Base-by-base conservation (phyloP, 2,113 vertebrate species). In the Oreocharis arfaki region DNA sequence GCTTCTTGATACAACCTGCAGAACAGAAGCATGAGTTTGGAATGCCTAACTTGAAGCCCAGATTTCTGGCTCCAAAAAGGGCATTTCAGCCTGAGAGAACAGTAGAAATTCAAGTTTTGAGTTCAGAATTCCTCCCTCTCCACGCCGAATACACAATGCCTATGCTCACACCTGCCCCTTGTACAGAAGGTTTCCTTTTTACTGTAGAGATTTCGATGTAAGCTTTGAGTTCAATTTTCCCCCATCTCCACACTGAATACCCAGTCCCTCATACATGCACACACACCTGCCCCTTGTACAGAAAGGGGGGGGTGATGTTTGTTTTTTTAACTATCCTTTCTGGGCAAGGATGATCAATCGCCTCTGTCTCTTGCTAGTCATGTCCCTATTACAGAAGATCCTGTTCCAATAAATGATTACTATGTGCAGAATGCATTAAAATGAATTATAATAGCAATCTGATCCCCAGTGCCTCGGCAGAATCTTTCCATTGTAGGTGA, bases 391-490 rank as follows among this genome's bases (percentile, higher is more conserved):
- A 95, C 90, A 93, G 90, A 94, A 95, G 75, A 95, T 82, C 61
- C 89, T 92, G 88, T 85, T 97, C 75, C 95, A 95, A 95, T 96
- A 97, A 97, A 95, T 94, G 85, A 90, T 96, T 94, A 95, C 96
- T 63, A 89, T 18, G 35, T 77, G 86, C 55, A 93, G 90, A 96
- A 95, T 79, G 78, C 96, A 96, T 96, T 93, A 95, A 94, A 96
- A 93, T 94, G 95, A 97, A 97, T 97, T 95, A 96, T 91, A 90
- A 88, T 73, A 89, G 93, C 93, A 95, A 93, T 61, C 92, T 3
- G n/a, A 83, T 95, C 90, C 87, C 85, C 87, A 70, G n/a, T 76
- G 86, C 76, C 77, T 85, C 2, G 0, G 46, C 67, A 67, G 87
- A 93, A 87, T 90, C 96, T 85, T 97, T 96, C 95, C 89, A 91